Conservation (phyloP, 2,888 invertebrate species). For the Buathra laborator region DNA sequence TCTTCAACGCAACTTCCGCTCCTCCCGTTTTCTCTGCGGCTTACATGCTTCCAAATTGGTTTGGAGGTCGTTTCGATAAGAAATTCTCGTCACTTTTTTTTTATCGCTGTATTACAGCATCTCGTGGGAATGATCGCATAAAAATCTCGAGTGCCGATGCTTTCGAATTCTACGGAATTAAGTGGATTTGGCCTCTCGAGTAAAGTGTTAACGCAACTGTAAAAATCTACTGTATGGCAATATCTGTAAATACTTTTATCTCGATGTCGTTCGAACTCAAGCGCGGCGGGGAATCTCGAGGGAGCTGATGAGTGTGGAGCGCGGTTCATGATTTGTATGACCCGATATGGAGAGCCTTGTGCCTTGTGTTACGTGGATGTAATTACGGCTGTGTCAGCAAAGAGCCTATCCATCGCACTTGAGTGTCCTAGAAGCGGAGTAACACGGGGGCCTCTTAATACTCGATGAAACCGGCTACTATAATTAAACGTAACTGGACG, state of each 20-base stretch:
- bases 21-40: not conserved
- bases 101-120: not conserved
- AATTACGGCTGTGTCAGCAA: slow-evolving; percentile 54
- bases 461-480: slow-evolving; percentile 52
- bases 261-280: not conserved
- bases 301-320: slow-evolving; percentile 45
- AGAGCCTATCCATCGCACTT: slow-evolving; percentile 26
- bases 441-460: slow-evolving; percentile 15
- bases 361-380: slow-evolving; percentile 31
- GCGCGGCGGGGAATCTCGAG: slow-evolving; percentile 7
- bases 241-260: slow-evolving; percentile 7
- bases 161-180: slow-evolving; percentile 30
- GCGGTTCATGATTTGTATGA: slow-evolving; percentile 51
- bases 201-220: slow-evolving; percentile 6
- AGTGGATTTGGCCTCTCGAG: slow-evolving; percentile 47
- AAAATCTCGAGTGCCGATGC: slow-evolving; percentile 27
- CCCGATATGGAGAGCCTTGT: slow-evolving; percentile 39
- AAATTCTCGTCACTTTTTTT: not conserved
- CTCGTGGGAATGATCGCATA: slow-evolving; percentile 52
- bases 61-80: not conserved
- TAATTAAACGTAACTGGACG: slow-evolving; percentile 65
- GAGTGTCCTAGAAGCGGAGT: slow-evolving; percentile 32
- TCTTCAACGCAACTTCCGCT: slow-evolving; percentile 4
- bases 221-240: not conserved
- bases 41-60: not conserved